Base-by-base conservation (phyloP, 2,797 vertebrate species). In the Anguilla obscura region DNA sequence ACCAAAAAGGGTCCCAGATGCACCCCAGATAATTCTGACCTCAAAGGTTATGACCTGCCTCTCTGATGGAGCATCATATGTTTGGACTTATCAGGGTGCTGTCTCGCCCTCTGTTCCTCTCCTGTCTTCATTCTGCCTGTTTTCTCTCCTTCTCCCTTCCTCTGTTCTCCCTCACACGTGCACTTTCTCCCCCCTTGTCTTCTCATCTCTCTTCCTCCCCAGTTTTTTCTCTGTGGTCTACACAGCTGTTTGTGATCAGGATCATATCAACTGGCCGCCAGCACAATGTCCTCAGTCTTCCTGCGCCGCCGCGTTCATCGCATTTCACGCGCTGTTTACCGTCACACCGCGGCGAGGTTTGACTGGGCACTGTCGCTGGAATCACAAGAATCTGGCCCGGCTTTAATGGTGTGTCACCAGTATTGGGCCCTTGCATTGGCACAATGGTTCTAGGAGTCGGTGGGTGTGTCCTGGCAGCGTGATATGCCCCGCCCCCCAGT, bases 171-270 rank as follows among this genome's bases (percentile, higher is more conserved):
- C 79, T 40, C 30, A 18, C 12, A 30, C 16, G 8, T 71, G n/a
- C 27, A 36, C 30, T 16, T 12, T 36, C 69, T 36, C 9, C 80
- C 45, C 9, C 48, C 45, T 40, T 80, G 2, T 24, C 36, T 6
- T n/a, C 10, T 40, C 16, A 33, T 82, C 40, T 82, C 50, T 56
- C 52, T 12, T 12, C 16, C 40, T 33, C 71, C 33, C 79, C 79
- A 18, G 1, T 3, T 30, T 12, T 56, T n/a, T 84, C n/a, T 84
- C 82, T 54, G 48, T 33, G n/a, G 50, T 54, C 82, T 33, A 5
- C 82, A 18, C 82, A 54, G 82, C 82, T 84, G 82, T 84, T 84
- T 52, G 82, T 84, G 82, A 84, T 84, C 52, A 82, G 50, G 82
- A 30, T 84, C 27, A 16, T 84, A 27, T 14, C 27, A 9, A 16